Percentiles rank a stretch among this genome's conserved stretches.
Evolutionary conservation across 2,113 vertebrate species (phyloP).

Genomic region (Taxidea taxus): DNA sequence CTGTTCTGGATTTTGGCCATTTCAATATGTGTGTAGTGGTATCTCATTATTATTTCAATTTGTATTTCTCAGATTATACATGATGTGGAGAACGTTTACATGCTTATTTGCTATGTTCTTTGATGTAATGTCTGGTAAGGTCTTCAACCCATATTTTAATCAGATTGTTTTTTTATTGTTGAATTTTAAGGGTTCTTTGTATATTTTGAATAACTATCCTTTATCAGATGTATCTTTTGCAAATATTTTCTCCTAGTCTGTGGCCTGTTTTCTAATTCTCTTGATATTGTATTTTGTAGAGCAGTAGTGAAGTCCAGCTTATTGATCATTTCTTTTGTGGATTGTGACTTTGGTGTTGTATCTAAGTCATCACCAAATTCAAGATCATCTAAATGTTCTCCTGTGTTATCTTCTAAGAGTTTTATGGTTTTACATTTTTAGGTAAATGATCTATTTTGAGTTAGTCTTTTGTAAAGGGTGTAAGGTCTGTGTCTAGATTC

Average conservation of each 20-base stretch:
- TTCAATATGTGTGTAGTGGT: background rate
- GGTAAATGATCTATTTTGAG: background rate
- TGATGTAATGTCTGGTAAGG: background rate
- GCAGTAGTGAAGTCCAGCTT: background rate
- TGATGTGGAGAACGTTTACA: background rate
- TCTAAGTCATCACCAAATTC: background rate
- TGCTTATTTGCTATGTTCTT: background rate
- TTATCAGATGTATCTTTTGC: background rate
- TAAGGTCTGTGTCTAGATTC: background rate
- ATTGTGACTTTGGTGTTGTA: background rate
- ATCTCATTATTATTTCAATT: background rate
- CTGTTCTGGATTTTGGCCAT: background rate
- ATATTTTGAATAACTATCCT: background rate
- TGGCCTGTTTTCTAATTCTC: background rate
- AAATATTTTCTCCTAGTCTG: background rate
- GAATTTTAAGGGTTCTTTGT: background rate
- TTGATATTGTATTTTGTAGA: background rate
- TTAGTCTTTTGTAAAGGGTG: background rate
- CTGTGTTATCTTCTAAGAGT: background rate
- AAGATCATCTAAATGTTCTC: background rate
- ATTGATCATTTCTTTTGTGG: background rate
- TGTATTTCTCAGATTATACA: background rate
- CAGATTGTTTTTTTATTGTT: background rate
- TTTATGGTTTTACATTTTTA: background rate
- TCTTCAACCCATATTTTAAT: background rate